Evolutionary conservation across 2,113 vertebrate genomes (phyloP), one percentile per base, ranked within the genome.

Genomic region (Phycodurus eques): DNA sequence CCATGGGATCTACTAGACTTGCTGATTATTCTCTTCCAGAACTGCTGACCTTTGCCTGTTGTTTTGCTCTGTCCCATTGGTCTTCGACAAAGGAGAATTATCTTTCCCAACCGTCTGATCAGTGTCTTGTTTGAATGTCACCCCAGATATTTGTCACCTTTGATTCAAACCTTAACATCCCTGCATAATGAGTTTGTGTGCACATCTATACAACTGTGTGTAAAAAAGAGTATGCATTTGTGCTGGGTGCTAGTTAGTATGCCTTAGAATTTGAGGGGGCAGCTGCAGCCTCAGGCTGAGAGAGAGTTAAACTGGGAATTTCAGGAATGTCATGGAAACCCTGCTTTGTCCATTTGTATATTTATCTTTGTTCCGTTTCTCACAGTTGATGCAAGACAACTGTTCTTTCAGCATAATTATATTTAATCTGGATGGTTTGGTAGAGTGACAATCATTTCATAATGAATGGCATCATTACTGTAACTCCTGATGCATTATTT

Each of bases 301-400:
- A 19, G 57, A 19, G 74, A 81, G 73, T 77, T 75, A 71, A 68
- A 71, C 33, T 44, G 81, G 78, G 89, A 92, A 92, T 92, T 83
- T 78, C n/a, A 79, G 77, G 88, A 91, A 91, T 92, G 79, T 68
- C 64, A 56, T 61, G 80, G 82, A 76, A 85, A 88, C 66, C 54
- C 79, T 71, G 64, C 67, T 78, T 70, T 63, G 78, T 77, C 64
- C 80, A 27, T 77, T 84, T 77, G 0, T 65, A 15, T 75, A 67
- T 82, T 83, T 82, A 22, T 78, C 71, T 80, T 68, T 31, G 47
- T 78, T 79, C 56, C 77, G 42, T 74, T 42, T 46, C 47, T 71
- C 67, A 47, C 11, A 14, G 63, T 76, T 64, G 13, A 56, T 27
- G 51, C 56, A 49, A n/a, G 20, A 20, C 27, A 10, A 27, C 8